Conservation (phyloP, 2,113 vertebrate species). For the Leptocoma aspasia region DNA sequence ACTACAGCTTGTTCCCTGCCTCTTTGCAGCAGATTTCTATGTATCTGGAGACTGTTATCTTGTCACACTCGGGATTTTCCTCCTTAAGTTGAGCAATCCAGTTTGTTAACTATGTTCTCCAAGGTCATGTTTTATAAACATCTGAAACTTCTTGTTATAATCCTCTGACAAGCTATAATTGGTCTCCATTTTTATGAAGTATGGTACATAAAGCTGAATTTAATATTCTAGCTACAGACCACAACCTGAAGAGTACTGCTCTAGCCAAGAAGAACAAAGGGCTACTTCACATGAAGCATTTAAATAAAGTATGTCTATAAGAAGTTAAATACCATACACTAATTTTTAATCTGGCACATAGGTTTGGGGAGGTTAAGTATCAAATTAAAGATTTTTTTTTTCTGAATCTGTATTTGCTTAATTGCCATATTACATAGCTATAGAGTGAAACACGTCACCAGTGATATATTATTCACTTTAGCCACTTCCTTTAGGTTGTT, state of each 20-base stretch:
- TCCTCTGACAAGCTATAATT: neutral
- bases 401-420: neutral
- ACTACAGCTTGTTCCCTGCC: neutral
- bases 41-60: constrained; percentile 46
- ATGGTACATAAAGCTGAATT: neutral
- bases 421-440: neutral
- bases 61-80: constrained; percentile 11
- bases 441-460: neutral
- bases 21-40: neutral
- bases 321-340: neutral
- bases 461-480: neutral
- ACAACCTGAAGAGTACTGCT: neutral
- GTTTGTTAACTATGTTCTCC: neutral
- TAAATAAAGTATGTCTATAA: neutral
- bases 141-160: neutral
- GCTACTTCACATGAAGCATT: neutral
- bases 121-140: constrained; percentile 34
- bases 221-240: neutral
- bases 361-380: neutral
- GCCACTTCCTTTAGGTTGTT: neutral
- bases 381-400: neutral
- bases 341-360: neutral
- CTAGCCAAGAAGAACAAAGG: neutral
- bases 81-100: neutral
- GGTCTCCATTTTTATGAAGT: neutral